Evolutionary conservation across 2,797 vertebrate genomes (phyloP), one percentile per base, ranked within the genome.

Genomic region (Xenentodon cancila): DNA sequence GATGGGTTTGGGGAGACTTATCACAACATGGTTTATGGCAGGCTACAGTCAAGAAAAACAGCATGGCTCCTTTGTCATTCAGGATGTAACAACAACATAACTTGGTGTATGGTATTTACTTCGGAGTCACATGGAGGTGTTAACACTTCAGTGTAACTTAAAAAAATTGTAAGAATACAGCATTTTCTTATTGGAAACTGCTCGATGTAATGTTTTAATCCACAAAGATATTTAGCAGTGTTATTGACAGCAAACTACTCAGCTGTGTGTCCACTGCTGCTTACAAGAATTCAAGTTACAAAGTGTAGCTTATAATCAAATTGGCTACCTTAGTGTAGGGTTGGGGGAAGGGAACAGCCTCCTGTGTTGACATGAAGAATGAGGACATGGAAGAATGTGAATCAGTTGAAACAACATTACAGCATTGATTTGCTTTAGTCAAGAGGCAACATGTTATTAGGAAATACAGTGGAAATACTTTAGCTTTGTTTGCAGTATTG

Each of bases 181-280:
- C 49, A 32, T 52, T 17, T 63, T 68, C 65, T 59, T 45, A 44
- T 30, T 62, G 45, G 59, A 65, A 61, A 69, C 72, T 51, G 51
- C 51, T 69, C 64, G 1, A 30, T 46, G 53, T 25, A 73, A 61
- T 2, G 2, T 47, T 73, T 71, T 73, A 18, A 88, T 84, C 56
- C 22, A 79, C 71, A 60, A 44, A 64, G 74, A 76, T 61, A 75
- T 42, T 63, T 49, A 42, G 27, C 56, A 45, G 53, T 88, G 81
- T 88, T 85, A 85, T 87, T 88, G 71, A 88, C 84, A 66, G 25
- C 16, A 1, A 7, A 49, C 65, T 50, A 32, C 81, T 77, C 63
- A 19, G 32, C 70, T 75, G 55, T 56, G 81, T 68, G 65, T 80
- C 50, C 68, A 40, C 59, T 15, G 54, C 59, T 44, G 66, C 60